Evolutionary conservation across 2,888 invertebrate genomes (phyloP), one percentile per base, ranked within the genome.

Genomic region (Drosophila bunnanda): DNA sequence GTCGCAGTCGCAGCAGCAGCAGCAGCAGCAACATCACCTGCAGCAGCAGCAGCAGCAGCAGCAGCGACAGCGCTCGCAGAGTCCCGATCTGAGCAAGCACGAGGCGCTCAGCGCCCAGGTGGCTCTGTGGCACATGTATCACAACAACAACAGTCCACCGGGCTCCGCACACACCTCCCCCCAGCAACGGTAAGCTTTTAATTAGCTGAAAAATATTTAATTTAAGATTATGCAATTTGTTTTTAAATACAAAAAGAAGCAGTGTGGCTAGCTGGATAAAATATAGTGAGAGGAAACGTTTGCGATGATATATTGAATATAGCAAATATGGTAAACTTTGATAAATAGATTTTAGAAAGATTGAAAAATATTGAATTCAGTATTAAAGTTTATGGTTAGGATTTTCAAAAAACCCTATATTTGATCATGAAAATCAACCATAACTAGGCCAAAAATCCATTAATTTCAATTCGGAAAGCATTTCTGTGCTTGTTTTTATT

Each of bases 71-170:
- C 83, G 90, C 55, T 91, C 92, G 2, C 92, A 90, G 70, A 92
- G 91, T 74, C 92, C 94, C 64, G 90, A 94, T 80, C 90, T 94
- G 65, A 89, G 82, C 62, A 88, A 93, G 52, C 88, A 90, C 32
- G 91, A 91, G 58, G 92, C 91, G 13, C 93, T 96, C 60, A 95
- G 95, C 79, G 95, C 95, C 2, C 95, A 96, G 67, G 94, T 97
- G 79, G 95, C 96, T 0, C 93, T 97, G 28, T 97, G 96, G 96
- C 96, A 96, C 77, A 94, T 97, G 88, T 97, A 96, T 93, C 96
- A 96, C 91, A 96, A 95, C 89, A 94, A 94, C 92, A 94, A 92
- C 88, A 93, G 85, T 91, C 94, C 94, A 87, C 90, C 93, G 90
- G 76, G 93, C 80, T 80, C 91, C 78, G 89, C 92, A 78, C 88